Conservation (phyloP, 2,113 vertebrate species). For the Chaetura pelagica region DNA sequence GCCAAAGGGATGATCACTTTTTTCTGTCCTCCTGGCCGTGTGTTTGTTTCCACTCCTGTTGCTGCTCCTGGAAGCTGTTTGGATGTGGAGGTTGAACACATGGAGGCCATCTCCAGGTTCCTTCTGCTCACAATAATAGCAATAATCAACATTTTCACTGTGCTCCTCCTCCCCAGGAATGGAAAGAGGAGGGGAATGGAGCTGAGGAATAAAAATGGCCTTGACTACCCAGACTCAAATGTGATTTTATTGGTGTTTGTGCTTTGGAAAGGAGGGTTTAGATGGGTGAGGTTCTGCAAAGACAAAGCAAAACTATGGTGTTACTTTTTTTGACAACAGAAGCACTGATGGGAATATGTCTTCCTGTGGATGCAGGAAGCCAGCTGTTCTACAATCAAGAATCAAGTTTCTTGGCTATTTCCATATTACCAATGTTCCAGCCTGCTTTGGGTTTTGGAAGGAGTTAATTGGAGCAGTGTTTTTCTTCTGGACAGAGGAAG, state of each 20-base stretch:
- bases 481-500: not conserved
- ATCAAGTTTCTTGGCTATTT: not conserved
- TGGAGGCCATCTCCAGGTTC: not conserved
- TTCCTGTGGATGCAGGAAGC: not conserved
- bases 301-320: not conserved
- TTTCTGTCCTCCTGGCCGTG: not conserved
- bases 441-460: not conserved
- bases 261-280: not conserved
- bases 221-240: not conserved
- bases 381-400: not conserved
- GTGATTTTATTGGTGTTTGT: not conserved
- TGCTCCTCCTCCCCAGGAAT: not conserved
- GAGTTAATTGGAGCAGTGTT: not conserved
- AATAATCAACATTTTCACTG: not conserved
- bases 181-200: not conserved
- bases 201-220: not conserved
- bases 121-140: not conserved
- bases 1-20: not conserved
- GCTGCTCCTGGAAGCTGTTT: not conserved
- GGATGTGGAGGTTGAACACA: not conserved
- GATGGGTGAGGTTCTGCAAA: not conserved
- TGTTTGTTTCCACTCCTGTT: not conserved
- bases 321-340: not conserved
- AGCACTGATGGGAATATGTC: not conserved
- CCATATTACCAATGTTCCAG: not conserved